These are phyloP conservation scores for Drosophila arawakana DNA, from an alignment of 1,140 invertebrate genomes.

Conservation along the genomic window DNA sequence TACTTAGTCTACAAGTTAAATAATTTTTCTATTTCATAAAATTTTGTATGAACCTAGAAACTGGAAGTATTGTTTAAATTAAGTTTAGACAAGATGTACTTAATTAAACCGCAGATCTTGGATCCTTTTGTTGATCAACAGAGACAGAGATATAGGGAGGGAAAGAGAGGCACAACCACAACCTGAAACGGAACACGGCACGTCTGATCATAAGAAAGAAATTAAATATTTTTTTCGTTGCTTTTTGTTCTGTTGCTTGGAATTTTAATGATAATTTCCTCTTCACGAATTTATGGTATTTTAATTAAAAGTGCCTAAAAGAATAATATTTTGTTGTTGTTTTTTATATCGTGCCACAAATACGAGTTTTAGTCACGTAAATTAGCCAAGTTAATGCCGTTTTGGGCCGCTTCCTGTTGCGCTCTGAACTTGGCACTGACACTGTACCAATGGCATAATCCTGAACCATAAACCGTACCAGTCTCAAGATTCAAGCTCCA, in stretches of 20 bases:
- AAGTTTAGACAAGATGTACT: too few species aligned
- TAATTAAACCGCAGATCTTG: neutral
- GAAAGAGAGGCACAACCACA: conserved; percentile 38
- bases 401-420: conserved; percentile 55
- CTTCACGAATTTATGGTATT: conserved; percentile 80
- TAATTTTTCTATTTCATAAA: too few species aligned
- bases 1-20: too few species aligned
- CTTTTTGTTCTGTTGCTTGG: conserved; percentile 34
- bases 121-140: conserved; percentile 34
- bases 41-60: too few species aligned
- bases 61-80: too few species aligned
- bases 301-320: conserved; percentile 75
- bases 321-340: conserved; percentile 46
- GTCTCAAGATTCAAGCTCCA: conserved; percentile 12
- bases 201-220: conserved; percentile 71
- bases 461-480: conserved; percentile 56
- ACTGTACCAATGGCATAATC: conserved; percentile 73
- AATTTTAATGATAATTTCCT: conserved; percentile 82
- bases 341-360: conserved; percentile 43
- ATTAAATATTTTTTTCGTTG: conserved; percentile 57
- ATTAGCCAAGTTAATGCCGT: conserved; percentile 59
- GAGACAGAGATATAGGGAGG: conserved; percentile 2
- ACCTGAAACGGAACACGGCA: conserved; percentile 26
- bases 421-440: conserved; percentile 55
- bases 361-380: conserved; percentile 78